Conservation (phyloP, 2,797 vertebrate genomes). For the Melanotaenia nigrans region DNA sequence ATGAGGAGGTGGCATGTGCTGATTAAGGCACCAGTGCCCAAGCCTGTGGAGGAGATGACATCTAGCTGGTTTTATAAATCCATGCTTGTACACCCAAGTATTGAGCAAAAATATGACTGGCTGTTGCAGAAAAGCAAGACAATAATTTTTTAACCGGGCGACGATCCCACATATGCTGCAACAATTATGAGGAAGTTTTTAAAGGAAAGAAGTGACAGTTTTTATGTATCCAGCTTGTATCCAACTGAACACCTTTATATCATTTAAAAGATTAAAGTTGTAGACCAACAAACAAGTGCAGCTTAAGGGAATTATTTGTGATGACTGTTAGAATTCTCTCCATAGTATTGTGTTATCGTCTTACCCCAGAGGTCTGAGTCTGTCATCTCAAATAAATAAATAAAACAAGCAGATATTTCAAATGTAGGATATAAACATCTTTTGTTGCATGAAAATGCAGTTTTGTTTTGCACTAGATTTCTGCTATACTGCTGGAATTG, state of each 20-base stretch:
- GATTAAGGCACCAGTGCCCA: constrained; percentile 12
- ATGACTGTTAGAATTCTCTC: not conserved
- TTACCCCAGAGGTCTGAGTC: not conserved
- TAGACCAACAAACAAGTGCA: not conserved
- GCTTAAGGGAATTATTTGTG: not conserved
- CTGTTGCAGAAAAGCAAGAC: not conserved
- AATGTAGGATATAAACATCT: not conserved
- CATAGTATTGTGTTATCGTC: not conserved
- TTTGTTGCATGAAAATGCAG: not conserved
- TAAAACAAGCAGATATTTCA: not conserved
- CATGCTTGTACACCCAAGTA: constrained; percentile 5
- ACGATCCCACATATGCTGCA: not conserved
- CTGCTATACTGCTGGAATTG: not conserved
- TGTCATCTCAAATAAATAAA: not conserved
- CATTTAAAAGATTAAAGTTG: not conserved
- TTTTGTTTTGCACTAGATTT: not conserved
- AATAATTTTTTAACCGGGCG: not conserved
- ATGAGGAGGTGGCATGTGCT: constrained; percentile 13
- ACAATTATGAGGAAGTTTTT: not conserved
- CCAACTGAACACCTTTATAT: not conserved
- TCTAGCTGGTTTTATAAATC: constrained; percentile 27
- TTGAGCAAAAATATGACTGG: not conserved
- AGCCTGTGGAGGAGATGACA: constrained; percentile 23
- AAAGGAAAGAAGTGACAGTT: not conserved
- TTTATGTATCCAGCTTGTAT: not conserved